A percentile compares a stretch with the other conserved stretches of the same genome.
Evolutionary conservation across 2,113 vertebrate species (phyloP).

Genomic region (Pseudopodoces humilis): DNA sequence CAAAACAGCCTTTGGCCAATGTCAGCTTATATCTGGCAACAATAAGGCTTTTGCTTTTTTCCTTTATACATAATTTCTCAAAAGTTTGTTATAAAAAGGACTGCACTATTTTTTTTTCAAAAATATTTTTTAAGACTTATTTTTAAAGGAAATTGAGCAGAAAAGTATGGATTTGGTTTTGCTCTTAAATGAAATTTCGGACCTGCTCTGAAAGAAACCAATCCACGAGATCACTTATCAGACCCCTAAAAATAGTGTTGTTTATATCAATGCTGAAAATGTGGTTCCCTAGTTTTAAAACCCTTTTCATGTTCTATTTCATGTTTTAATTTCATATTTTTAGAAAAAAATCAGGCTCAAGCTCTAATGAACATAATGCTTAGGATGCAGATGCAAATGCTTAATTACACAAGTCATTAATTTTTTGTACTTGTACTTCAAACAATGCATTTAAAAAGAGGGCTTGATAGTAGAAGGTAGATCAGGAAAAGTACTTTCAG

Average conservation of each 20-base stretch:
- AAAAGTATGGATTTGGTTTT: background rate
- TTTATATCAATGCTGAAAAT: background rate
- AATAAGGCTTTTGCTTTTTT: background rate
- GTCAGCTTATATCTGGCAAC: background rate
- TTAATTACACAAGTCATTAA: background rate
- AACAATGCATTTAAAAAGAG: background rate
- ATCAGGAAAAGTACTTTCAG: background rate
- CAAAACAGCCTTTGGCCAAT: background rate
- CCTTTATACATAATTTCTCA: background rate
- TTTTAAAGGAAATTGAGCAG: too few relatives aligned
- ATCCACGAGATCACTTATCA: background rate
- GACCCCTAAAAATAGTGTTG: background rate
- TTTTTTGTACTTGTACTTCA: background rate
- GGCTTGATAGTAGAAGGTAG: background rate
- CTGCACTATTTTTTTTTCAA: background rate
- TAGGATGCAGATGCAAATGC: accelerated
- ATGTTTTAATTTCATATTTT: background rate
- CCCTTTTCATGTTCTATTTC: background rate
- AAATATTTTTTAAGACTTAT: too few relatives aligned
- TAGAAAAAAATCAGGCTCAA: background rate
- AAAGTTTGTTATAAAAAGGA: background rate
- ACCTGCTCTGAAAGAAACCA: background rate
- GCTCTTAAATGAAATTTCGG: background rate
- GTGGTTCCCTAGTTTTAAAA: background rate
- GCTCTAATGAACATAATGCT: background rate